Evolutionary conservation across 2,797 vertebrate genomes (phyloP).

Genomic region (Pitangus sulphuratus): DNA sequence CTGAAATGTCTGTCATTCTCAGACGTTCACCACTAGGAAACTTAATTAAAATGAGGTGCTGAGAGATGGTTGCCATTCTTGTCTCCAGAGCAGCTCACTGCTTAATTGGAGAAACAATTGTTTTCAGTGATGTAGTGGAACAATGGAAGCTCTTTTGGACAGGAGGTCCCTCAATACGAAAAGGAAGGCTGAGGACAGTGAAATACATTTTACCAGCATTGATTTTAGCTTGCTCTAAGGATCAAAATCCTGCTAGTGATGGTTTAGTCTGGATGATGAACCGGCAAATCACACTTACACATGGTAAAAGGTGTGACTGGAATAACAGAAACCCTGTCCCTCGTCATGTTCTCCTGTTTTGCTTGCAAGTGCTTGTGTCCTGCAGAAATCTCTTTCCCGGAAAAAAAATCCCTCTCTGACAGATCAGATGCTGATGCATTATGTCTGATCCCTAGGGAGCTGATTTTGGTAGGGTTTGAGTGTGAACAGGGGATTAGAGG

Average conservation of each 20-base stretch:
- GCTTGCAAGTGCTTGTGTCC: neutral
- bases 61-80: neutral
- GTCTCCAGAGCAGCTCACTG: neutral
- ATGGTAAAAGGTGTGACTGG: neutral
- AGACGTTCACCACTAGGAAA: neutral
- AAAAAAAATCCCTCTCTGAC: neutral
- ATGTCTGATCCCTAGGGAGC: neutral
- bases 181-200: neutral
- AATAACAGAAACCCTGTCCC: neutral
- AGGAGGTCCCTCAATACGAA: neutral
- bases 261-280: neutral
- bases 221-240: neutral
- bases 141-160: neutral
- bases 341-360: neutral
- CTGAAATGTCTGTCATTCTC: neutral
- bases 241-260: neutral
- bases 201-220: neutral
- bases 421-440: neutral
- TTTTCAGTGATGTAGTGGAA: neutral
- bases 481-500: neutral
- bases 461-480: neutral
- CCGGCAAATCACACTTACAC: neutral
- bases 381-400: neutral
- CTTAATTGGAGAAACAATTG: neutral
- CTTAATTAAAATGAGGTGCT: constrained; percentile 1